Evolutionary conservation across 2,113 vertebrate genomes (phyloP), one percentile per base, ranked within the genome.

Genomic region (Engraulis encrasicolus): DNA sequence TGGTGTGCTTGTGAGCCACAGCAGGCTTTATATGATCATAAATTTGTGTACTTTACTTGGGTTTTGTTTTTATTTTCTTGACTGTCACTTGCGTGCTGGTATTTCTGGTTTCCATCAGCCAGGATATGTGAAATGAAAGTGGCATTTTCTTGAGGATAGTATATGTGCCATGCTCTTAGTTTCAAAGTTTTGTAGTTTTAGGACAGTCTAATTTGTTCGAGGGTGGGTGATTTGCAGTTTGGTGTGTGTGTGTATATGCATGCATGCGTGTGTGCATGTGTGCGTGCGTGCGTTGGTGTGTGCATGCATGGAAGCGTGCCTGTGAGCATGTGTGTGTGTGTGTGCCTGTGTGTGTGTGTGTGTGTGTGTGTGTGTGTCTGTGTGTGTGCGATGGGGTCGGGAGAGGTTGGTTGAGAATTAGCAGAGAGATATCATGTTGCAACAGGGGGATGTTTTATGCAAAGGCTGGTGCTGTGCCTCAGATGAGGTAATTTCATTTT

Each of bases 401-500:
- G 40, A 45, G 40, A 5, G 40, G 40, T 71, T 78, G 78, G 81
- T 81, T 89, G 88, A 82, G 92, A 92, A 94, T 92, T 91, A 93
- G 91, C 88, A 91, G 90, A 91, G 88, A 87, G 89, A 87, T 91
- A 91, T 95, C 91, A 84, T 91, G 88, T 90, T 93, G 89, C 89
- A 94, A 93, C 92, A 90, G 92, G 88, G 86, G 91, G 90, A 93
- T 93, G 93, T 91, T 92, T 93, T 93, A 94, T 93, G 93, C 93
- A 95, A 93, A 92, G 90, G 48, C 90, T 82, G 87, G 91, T 91
- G 91, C 90, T 6, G 85, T 90, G 90, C 87, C 91, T 90, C 89
- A 91, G 90, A 93, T 92, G 89, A 92, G 94, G 91, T 93, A 85
- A 91, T 95, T 95, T 93, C 90, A 93, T 94, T 95, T 95, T 93